Conservation (phyloP, 35 echinoderm and acorn worm species). For the Apostichopus japonicus region DNA sequence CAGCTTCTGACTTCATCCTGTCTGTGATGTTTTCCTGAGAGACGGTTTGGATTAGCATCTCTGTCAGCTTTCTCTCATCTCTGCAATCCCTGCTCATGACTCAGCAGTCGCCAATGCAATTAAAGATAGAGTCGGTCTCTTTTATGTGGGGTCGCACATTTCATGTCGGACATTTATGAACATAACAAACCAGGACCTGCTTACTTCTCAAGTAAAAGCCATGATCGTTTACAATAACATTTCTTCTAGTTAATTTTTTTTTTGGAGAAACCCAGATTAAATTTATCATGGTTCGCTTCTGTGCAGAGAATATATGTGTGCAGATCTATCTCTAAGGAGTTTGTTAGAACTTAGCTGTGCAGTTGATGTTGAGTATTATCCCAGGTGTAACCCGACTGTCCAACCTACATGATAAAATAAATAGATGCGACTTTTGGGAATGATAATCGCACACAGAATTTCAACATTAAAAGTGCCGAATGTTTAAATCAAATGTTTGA, state of each 20-base stretch:
- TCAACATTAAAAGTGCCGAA: too few species aligned
- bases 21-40: conserved; percentile 7
- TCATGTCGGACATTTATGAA: conserved; percentile 15
- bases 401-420: too few species aligned
- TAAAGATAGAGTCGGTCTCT: conserved; percentile 9
- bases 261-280: too few species aligned
- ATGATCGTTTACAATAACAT: neutral
- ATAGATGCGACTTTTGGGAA: too few species aligned
- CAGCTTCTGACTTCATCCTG: neutral
- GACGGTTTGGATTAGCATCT: conserved; percentile 7
- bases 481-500: too few species aligned
- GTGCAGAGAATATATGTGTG: too few species aligned
- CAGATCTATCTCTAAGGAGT: too few species aligned
- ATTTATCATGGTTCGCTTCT: too few species aligned
- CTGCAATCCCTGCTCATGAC: neutral
- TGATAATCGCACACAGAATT: too few species aligned
- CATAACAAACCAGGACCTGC: neutral
- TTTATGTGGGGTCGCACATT: conserved; percentile 1
- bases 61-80: conserved; percentile 7
- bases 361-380: too few species aligned
- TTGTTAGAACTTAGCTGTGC: too few species aligned
- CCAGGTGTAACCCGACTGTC: too few species aligned
- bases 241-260: neutral
- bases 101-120: conserved; percentile 16
- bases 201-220: neutral